Conservation (phyloP, 2,888 invertebrate genomes). For the Labia minor region DNA sequence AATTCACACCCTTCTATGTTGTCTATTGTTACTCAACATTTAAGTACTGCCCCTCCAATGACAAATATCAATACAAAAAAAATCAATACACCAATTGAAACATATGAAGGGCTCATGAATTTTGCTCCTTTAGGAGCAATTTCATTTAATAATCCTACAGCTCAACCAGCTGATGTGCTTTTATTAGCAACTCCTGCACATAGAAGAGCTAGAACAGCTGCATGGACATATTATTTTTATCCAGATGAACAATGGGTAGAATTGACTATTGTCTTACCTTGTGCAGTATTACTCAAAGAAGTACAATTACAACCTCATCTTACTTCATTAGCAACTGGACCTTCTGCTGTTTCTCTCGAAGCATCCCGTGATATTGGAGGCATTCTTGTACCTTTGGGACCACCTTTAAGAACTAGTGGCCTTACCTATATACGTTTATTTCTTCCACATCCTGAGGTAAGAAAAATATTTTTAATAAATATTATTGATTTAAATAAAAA, state of each 20-base stretch:
- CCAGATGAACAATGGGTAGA: slow-evolving; percentile 82
- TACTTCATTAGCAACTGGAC: slow-evolving; percentile 77
- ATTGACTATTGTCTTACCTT: slow-evolving; percentile 73
- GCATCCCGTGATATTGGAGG: slow-evolving; percentile 68
- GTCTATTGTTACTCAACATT: slow-evolving; percentile 52
- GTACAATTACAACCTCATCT: slow-evolving; percentile 78
- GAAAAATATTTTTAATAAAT: neutral
- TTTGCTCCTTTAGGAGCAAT: slow-evolving; percentile 78
- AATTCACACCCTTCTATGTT: slow-evolving; percentile 57
- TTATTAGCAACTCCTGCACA: slow-evolving; percentile 73
- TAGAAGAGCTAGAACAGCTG: slow-evolving; percentile 73
- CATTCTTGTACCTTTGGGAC: slow-evolving; percentile 68
- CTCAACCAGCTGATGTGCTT: slow-evolving; percentile 79
- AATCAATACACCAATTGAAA: slow-evolving; percentile 43
- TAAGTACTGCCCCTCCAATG: slow-evolving; percentile 39
- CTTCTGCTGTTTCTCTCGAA: slow-evolving; percentile 79
- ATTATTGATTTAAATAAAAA: no score
- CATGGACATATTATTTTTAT: slow-evolving; percentile 95
- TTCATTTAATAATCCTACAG: slow-evolving; percentile 69
- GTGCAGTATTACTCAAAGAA: slow-evolving; percentile 76
- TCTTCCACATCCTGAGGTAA: slow-evolving; percentile 61
- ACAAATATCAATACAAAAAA: slow-evolving; percentile 35
- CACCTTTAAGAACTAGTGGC: slow-evolving; percentile 77
- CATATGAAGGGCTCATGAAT: slow-evolving; percentile 68
- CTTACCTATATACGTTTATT: slow-evolving; percentile 77